Percentiles rank a stretch among this genome's conserved stretches.
These are phyloP conservation scores for Xylocampa areola DNA, from an alignment of 2,888 invertebrate species.

Conservation along the genomic window DNA sequence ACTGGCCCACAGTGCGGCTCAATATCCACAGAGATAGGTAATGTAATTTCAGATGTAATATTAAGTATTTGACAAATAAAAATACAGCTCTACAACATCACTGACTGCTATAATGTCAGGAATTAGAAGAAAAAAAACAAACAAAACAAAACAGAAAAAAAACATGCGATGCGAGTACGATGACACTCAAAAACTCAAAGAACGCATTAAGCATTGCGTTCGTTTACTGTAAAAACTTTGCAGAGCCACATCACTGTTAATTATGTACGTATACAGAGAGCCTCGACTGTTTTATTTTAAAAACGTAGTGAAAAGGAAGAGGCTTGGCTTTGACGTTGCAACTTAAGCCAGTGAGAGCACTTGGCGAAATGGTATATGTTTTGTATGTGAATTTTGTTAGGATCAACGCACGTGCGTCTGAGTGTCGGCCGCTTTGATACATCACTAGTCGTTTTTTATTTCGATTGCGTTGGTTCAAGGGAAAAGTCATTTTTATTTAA, in stretches of 20 bases:
- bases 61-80: no score
- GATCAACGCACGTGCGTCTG: conserved; percentile 64
- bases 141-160: conserved; percentile 23
- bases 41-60: no score
- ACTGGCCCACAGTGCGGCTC: neutral
- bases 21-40: no score
- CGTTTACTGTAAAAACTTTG: conserved; percentile 75
- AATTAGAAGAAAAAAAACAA: conserved; percentile 21
- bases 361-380: conserved; percentile 73
- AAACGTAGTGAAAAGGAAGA: conserved; percentile 86
- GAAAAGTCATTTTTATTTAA: conserved; percentile 24
- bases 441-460: conserved; percentile 40
- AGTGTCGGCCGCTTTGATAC: conserved; percentile 65
- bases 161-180: conserved; percentile 34
- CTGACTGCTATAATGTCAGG: conserved; percentile 26
- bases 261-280: conserved; percentile 76
- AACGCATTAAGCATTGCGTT: conserved; percentile 71
- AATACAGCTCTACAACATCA: conserved; percentile 11
- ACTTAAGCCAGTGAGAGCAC: conserved; percentile 74
- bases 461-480: conserved; percentile 16
- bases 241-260: conserved; percentile 78
- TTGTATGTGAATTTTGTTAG: conserved; percentile 65
- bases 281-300: conserved; percentile 69
- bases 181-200: conserved; percentile 72
- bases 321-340: conserved; percentile 81